A percentile compares a stretch with the other conserved stretches of the same genome.
Conservation (phyloP, 1,140 invertebrate genomes). For the Brachionus manjavacas region DNA sequence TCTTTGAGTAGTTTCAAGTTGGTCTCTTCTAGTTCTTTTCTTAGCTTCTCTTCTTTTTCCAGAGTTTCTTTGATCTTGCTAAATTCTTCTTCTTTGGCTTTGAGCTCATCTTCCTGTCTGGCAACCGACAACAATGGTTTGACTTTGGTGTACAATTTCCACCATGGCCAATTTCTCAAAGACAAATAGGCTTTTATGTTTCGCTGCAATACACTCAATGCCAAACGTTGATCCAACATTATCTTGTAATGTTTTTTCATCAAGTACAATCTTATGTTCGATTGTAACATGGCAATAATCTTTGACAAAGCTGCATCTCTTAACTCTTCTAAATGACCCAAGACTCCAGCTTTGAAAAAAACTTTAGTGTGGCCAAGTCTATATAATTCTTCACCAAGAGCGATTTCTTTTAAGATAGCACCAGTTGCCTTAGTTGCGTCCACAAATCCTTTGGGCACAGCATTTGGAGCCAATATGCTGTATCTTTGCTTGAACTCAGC, state of each 20-base stretch:
- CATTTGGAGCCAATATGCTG: slow-evolving; percentile 87
- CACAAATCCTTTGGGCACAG: slow-evolving; percentile 67
- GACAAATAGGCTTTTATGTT: slow-evolving; percentile 97
- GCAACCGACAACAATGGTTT: slow-evolving; percentile 97
- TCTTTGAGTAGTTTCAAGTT: slow-evolving; percentile 76
- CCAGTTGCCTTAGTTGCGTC: slow-evolving; percentile 77
- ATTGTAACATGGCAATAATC: slow-evolving; percentile 97
- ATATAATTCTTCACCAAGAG: slow-evolving; percentile 72
- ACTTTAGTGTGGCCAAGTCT: slow-evolving; percentile 94
- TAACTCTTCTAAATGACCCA: slow-evolving; percentile 99
- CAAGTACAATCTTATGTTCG: slow-evolving; percentile 79
- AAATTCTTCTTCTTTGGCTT: slow-evolving; percentile 94
- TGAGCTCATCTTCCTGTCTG: slow-evolving; percentile 95
- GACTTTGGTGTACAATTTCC: slow-evolving; percentile 96
- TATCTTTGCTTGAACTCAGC: slow-evolving; percentile 99
- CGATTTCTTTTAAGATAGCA: slow-evolving; percentile 70
- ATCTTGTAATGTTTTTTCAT: slow-evolving; percentile 88
- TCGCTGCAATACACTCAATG: slow-evolving; percentile 93
- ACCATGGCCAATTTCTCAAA: slow-evolving; percentile 98
- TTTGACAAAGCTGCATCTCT: slow-evolving; percentile 97
- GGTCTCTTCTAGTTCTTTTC: slow-evolving; percentile 89
- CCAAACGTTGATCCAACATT: slow-evolving; percentile 93
- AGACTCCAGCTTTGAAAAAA: slow-evolving; percentile 98
- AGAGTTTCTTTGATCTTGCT: slow-evolving; percentile 86
- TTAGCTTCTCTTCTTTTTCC: slow-evolving; percentile 85